Percentiles rank a stretch among this genome's conserved stretches.
Conservation (phyloP, 2,113 vertebrate species). For the Cricetomys ansorgei region DNA sequence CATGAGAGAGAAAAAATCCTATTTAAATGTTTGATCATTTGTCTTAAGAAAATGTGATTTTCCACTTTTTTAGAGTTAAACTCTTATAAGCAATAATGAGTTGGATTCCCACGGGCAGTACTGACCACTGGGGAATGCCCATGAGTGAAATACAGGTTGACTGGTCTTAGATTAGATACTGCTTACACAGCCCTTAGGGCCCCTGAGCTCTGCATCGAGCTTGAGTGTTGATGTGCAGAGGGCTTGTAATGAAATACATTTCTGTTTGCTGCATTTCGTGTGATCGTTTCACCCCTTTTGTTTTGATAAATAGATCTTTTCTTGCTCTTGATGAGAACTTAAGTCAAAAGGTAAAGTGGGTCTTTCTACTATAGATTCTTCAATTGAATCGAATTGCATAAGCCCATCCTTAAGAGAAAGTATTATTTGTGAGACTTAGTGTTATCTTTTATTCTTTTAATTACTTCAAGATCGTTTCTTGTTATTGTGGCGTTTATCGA, state of each 20-base stretch:
- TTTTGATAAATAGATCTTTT: conserved; percentile 47
- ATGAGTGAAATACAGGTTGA: conserved; percentile 57
- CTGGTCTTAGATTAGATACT: conserved; percentile 38
- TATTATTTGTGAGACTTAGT: conserved; percentile 21
- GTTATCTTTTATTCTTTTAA: conserved; percentile 64
- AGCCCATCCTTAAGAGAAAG: conserved; percentile 13
- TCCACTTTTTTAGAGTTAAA: conserved; percentile 56
- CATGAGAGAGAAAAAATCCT: conserved; percentile 61
- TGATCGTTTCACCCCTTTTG: conserved; percentile 11
- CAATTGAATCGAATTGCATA: not conserved
- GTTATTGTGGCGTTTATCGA: not conserved
- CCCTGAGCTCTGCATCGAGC: not conserved
- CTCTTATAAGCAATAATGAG: conserved; percentile 52
- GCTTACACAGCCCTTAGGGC: not conserved
- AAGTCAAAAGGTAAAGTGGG: conserved; percentile 15
- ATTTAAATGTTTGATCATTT: conserved; percentile 75
- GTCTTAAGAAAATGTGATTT: conserved; percentile 72
- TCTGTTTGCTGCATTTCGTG: conserved; percentile 1
- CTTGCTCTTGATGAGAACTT: conserved; percentile 45
- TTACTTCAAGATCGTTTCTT: conserved; percentile 32
- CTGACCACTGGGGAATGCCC: conserved; percentile 37
- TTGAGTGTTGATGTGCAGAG: conserved; percentile 47
- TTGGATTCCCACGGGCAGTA: conserved; percentile 26
- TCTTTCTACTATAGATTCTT: not conserved
- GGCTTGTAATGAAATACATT: conserved; percentile 42